A percentile compares a stretch with the other conserved stretches of the same genome.
Evolutionary conservation across 2,113 vertebrate genomes (phyloP).

Genomic region (sheep (Ovis aries)): DNA sequence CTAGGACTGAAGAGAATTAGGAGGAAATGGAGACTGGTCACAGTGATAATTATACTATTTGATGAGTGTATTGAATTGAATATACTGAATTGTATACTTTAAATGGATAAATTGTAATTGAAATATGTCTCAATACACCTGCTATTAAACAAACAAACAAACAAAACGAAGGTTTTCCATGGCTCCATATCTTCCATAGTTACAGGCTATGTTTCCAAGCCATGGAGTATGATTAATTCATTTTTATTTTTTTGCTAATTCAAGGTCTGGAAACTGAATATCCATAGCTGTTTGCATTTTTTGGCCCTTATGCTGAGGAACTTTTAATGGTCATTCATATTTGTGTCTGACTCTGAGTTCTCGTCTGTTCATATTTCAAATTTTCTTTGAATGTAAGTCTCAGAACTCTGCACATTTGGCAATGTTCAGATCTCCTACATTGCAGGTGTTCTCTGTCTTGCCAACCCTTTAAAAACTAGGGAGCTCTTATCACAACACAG

Average conservation of each 20-base stretch:
- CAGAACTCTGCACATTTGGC: not conserved
- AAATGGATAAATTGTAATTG: not conserved
- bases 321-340: not conserved
- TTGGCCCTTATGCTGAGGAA: not conserved
- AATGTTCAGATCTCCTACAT: not conserved
- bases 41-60: not conserved
- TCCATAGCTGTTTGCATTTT: not conserved
- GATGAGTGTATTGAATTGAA: not conserved
- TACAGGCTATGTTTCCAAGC: not conserved
- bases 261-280: not conserved
- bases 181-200: not conserved
- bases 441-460: not conserved
- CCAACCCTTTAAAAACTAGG: not conserved
- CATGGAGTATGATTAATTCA: not conserved
- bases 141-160: not conserved
- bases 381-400: not conserved
- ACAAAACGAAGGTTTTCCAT: not conserved
- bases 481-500: not conserved
- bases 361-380: not conserved
- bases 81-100: not conserved
- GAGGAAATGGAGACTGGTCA: not conserved
- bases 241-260: not conserved
- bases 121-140: not conserved
- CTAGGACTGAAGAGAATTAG: not conserved
- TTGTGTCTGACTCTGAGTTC: not conserved